Percentiles rank a stretch among this genome's conserved stretches.
phyloP scores from a whole-genome alignment of 2,888 invertebrate species.

The Tipula helvola region DNA sequence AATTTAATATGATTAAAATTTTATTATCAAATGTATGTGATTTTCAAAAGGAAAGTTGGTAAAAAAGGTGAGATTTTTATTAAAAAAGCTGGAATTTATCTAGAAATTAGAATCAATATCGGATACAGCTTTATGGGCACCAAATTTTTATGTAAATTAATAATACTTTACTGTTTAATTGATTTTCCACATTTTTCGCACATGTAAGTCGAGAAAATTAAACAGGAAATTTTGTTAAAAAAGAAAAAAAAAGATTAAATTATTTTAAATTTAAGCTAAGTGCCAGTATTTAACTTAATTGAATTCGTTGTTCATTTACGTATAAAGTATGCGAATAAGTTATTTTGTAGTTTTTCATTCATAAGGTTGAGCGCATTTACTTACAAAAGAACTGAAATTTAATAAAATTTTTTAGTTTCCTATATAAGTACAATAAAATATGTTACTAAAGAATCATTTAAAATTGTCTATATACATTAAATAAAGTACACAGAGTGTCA shows the following conservation, averaged over 20 bases:
- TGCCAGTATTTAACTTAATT: not conserved
- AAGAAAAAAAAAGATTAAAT: not conserved
- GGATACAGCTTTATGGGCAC: too few relatives aligned
- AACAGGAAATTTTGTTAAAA: not conserved
- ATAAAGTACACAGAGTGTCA: not conserved
- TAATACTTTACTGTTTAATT: too few relatives aligned
- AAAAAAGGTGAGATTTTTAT: too few relatives aligned
- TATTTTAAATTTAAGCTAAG: not conserved
- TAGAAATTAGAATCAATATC: too few relatives aligned
- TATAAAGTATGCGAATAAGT: not conserved
- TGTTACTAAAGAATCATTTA: not conserved
- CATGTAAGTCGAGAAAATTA: not conserved
- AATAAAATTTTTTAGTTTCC: not conserved
- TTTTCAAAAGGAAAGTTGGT: too few relatives aligned
- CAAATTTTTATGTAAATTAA: too few relatives aligned
- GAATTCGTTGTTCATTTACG: not conserved
- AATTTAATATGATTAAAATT: not conserved
- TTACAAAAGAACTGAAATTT: not conserved
- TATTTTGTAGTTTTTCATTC: not conserved
- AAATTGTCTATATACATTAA: not conserved
- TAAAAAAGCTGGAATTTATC: too few relatives aligned
- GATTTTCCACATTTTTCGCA: not conserved
- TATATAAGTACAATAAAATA: too few relatives aligned
- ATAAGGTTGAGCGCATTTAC: not conserved
- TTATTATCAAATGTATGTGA: too few relatives aligned